These are phyloP conservation scores for Myrmophylax atrothorax DNA, from an alignment of 2,113 vertebrate genomes.

Conservation along the genomic window DNA sequence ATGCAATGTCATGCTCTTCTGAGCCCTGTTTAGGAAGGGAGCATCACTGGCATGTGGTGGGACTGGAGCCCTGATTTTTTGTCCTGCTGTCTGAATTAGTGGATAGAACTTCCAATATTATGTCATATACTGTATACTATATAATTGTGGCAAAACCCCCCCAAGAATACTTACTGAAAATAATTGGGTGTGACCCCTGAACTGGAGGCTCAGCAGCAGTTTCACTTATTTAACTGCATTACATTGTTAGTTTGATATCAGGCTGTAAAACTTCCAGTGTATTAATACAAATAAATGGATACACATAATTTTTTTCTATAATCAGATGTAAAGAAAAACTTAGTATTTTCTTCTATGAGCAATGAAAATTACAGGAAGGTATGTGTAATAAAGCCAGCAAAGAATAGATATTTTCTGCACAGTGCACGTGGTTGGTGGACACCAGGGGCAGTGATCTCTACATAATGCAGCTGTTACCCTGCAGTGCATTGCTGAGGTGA, in stretches of 20 bases:
- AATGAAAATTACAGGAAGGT: not conserved
- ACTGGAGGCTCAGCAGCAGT: not conserved
- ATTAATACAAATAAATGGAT: not conserved
- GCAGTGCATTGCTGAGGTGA: not conserved
- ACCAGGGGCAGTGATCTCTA: not conserved
- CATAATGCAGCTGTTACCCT: not conserved
- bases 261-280: not conserved
- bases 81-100: not conserved
- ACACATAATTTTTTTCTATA: not conserved
- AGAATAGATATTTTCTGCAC: not conserved
- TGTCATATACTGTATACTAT: not conserved
- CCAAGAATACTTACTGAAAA: not conserved
- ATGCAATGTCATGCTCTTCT: not conserved
- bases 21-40: not conserved
- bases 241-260: not conserved
- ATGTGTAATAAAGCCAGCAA: not conserved
- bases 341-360: not conserved
- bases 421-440: not conserved
- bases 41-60: not conserved
- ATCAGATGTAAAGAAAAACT: not conserved
- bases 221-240: not conserved
- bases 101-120: not conserved
- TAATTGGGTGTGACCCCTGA: not conserved
- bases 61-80: not conserved
- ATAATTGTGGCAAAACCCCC: not conserved